Base-by-base conservation (phyloP, 2,888 invertebrate genomes). In the Apamea sordens region DNA sequence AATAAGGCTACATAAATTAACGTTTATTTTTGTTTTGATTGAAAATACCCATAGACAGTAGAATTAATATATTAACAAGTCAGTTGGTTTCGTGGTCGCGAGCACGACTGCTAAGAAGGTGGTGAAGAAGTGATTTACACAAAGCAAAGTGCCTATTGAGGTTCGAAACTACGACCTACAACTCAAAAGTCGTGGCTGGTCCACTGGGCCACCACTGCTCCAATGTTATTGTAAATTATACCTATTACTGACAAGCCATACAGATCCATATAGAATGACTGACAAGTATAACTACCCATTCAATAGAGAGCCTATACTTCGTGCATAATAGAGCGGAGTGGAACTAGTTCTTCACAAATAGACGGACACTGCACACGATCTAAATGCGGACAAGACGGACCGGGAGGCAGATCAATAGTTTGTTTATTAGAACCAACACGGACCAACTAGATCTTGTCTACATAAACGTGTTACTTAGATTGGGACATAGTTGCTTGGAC, bases 291-390 rank as follows among this genome's bases (percentile, higher is more conserved):
- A n/a, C 47, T 47, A 47, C 32, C 24, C 10, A 53, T 82, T 69
- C 47, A 68, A 64, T 15, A 24, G 68, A 21, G 41, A 28, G 18
- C 1, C 73, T 36, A 68, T 69, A 28, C 80, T 41, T 79, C 44
- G 44, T 73, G 28, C 85, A 82, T 82, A 82, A 82, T 69, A 73
- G 85, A 85, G 15, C 32, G 28, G 68, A 32, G 47, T 69, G n/a
- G 85, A 28, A 85, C 68, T 73, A 85, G 78, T 73, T 82, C 68
- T 73, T 68, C 63, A 82, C 61, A 85, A 82, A 82, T 82, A 82
- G 70, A 32, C 59, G n/a, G 32, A 53, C 72, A 74, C 50, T 77
- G 83, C 86, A 82, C 53, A 59, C 68, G 59, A 65, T 74, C 83
- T 82, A 77, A 74, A 74, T 77, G 47, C 56, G 71, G 61, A 32